Evolutionary conservation across 2,797 vertebrate genomes (phyloP).

Genomic region (Octomys mimax): DNA sequence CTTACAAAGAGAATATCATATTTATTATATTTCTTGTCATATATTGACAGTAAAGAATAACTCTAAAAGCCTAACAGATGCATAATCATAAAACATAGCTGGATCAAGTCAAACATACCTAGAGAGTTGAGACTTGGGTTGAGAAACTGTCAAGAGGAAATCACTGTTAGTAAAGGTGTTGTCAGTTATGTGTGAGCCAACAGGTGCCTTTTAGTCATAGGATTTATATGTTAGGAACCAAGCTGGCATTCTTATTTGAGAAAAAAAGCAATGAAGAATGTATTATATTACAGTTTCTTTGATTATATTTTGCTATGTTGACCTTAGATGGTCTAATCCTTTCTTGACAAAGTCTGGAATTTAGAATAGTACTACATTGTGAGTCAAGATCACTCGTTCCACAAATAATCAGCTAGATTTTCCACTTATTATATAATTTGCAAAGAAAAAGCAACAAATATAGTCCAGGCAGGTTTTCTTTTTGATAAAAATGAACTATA

Average conservation of each 20-base stretch:
- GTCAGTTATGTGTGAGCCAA: neutral
- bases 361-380: neutral
- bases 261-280: neutral
- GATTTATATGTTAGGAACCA: neutral
- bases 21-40: neutral
- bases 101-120: neutral
- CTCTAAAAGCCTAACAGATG: neutral
- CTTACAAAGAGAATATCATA: neutral
- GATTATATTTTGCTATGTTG: neutral
- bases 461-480: neutral
- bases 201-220: neutral
- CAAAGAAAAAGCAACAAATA: neutral
- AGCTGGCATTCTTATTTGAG: neutral
- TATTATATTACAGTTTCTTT: neutral
- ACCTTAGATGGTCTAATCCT: neutral
- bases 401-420: neutral
- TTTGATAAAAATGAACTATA: neutral
- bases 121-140: neutral
- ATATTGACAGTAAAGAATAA: slow-evolving; percentile 35
- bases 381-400: neutral
- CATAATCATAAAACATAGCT: neutral
- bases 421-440: neutral
- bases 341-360: neutral
- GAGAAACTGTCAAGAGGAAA: neutral
- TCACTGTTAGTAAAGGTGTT: neutral